A percentile compares a stretch with the other conserved stretches of the same genome.
Conservation (phyloP, 2,888 invertebrate genomes). For the Scaptomyza reducta region DNA sequence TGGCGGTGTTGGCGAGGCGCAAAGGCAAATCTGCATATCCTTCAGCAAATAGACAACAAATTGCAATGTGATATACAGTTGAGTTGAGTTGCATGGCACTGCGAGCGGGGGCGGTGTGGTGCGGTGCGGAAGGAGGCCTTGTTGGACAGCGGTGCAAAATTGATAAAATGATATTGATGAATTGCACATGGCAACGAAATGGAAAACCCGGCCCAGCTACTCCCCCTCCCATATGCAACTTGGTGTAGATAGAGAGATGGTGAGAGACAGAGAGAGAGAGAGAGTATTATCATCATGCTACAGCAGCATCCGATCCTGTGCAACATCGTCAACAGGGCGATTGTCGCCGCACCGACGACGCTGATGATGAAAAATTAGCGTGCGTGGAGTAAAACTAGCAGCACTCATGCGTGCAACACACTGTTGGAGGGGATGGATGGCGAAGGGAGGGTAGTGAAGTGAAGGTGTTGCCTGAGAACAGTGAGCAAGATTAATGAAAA, state of each 20-base stretch:
- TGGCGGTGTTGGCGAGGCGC: slow-evolving; percentile 18
- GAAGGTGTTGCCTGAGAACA: slow-evolving; percentile 22
- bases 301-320: slow-evolving; percentile 45
- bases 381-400: slow-evolving; percentile 38
- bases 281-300: slow-evolving; percentile 26
- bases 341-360: slow-evolving; percentile 59
- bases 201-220: slow-evolving; percentile 37
- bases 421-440: neutral
- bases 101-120: neutral
- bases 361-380: slow-evolving; percentile 79
- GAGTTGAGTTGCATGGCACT: slow-evolving; percentile 43
- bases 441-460: slow-evolving; percentile 14
- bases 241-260: neutral
- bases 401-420: slow-evolving; percentile 54
- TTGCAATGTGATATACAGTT: slow-evolving; percentile 77
- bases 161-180: slow-evolving; percentile 83
- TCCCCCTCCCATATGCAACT: neutral
- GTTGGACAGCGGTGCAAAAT: slow-evolving; percentile 80
- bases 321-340: slow-evolving; percentile 63
- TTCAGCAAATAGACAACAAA: slow-evolving; percentile 80
- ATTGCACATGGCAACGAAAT: slow-evolving; percentile 76
- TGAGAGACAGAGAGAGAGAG: neutral
- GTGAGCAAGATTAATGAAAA: slow-evolving; percentile 76
- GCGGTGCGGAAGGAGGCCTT: slow-evolving; percentile 18
- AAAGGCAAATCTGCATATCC: slow-evolving; percentile 74